These are phyloP conservation scores for Tolmerus cingulatus DNA, from an alignment of 2,888 invertebrate genomes.

Conservation along the genomic window DNA sequence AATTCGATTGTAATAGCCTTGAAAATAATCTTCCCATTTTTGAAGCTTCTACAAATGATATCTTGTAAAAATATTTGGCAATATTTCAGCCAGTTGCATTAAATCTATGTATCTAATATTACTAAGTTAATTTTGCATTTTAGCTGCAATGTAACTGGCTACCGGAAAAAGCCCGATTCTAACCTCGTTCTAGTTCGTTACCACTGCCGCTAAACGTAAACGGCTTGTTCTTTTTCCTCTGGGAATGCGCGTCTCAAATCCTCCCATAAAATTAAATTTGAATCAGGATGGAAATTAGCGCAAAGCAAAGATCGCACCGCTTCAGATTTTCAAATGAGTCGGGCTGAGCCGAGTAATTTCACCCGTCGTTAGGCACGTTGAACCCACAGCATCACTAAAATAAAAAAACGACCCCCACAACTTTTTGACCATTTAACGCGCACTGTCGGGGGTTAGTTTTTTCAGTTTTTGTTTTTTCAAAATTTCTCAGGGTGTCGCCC, in stretches of 20 bases:
- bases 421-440: not conserved
- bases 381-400: not conserved
- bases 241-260: not conserved
- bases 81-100: not conserved
- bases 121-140: not conserved
- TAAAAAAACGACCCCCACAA: not conserved
- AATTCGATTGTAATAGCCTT: too few species aligned
- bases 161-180: not conserved
- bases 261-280: slow-evolving; percentile 32
- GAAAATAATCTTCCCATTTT: too few species aligned
- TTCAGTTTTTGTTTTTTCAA: not conserved
- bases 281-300: slow-evolving; percentile 16
- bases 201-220: not conserved
- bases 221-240: not conserved
- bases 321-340: not conserved
- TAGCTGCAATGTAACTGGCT: not conserved
- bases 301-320: not conserved
- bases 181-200: not conserved
- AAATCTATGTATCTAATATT: too few species aligned
- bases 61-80: not conserved
- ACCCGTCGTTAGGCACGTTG: slow-evolving; percentile 17
- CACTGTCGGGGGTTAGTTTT: not conserved
- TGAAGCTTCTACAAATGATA: too few species aligned
- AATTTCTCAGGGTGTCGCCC: not conserved
- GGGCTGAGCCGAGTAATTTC: not conserved